Percentiles rank a stretch among this genome's conserved stretches.
These are phyloP conservation scores for Megaceryle torquata DNA, from an alignment of 2,113 vertebrate species.

Conservation along the genomic window DNA sequence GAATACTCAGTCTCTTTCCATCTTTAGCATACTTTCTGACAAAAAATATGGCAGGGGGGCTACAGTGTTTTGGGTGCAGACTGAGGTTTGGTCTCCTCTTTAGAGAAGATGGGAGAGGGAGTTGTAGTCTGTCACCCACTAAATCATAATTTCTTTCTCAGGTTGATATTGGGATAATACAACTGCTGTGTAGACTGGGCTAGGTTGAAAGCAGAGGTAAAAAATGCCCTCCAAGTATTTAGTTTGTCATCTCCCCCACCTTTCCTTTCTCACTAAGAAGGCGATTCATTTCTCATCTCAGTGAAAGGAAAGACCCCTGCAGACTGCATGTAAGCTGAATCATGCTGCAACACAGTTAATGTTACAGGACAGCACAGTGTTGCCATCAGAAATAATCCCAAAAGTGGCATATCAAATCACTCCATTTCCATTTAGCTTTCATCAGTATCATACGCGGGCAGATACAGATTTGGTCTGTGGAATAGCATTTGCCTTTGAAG, in stretches of 20 bases:
- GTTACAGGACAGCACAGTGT: background rate
- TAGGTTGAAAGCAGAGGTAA: background rate
- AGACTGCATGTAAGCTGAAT: background rate
- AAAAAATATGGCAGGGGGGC: background rate
- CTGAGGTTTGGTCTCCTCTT: background rate
- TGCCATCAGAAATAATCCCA: slow-evolving; percentile 9
- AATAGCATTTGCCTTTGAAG: slow-evolving; percentile 36
- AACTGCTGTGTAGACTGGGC: background rate
- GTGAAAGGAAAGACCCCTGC: background rate
- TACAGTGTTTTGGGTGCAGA: background rate
- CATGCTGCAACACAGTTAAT: background rate
- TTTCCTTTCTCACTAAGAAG: background rate
- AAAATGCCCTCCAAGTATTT: background rate
- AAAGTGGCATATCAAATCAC: slow-evolving; percentile 9
- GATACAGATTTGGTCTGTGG: background rate
- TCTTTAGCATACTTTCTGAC: background rate
- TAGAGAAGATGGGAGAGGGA: background rate
- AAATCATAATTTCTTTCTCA: background rate
- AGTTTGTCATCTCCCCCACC: background rate
- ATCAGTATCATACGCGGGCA: background rate
- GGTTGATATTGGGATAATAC: background rate
- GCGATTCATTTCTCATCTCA: background rate
- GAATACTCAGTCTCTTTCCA: background rate
- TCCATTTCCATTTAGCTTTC: slow-evolving; percentile 26
- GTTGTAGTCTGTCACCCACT: background rate